Evolutionary conservation across 2,113 vertebrate species (phyloP), one percentile per base, ranked within the genome.

Genomic region (Antigone vipio): DNA sequence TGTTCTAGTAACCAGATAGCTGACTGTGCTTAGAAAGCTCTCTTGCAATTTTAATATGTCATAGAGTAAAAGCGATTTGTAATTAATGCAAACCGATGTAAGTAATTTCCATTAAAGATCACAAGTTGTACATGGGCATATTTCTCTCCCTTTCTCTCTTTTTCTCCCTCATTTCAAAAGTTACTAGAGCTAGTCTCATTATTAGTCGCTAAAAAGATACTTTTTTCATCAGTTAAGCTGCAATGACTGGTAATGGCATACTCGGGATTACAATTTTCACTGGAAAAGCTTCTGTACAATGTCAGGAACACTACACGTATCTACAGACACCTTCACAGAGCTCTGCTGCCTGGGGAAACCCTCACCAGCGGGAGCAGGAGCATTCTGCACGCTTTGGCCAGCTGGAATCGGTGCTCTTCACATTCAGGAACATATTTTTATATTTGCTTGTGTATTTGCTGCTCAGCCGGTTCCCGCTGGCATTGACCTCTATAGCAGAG

Each of bases 341-440:
- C 55, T 87, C 38, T 34, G 11, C 21, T 72, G 35, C 20, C 26
- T 68, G 63, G 50, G 21, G 52, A 29, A 40, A 42, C 27, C 52
- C 52, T 67, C 4, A 0, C 8, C 24, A 38, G 30, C 60, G 64
- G 58, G 17, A 68, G 22, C 5, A 55, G 34, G 34, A 80, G 40
- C 38, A 19, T 47, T 62, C 44, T 22, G 19, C 50, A 15, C 0
- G 0, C 15, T 53, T 44, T 0, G 1, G 18, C 35, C 23, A 45
- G 50, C n/a, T 50, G 62, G 71, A 38, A 10, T 29, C 44, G 21
- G 15, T 5, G 49, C 40, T 79, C 14, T 69, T 49, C 24, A 19
- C 6, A 11, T n/a, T 44, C 67, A 75, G 40, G 23, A 44, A 52
- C 53, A 21, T 20, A 49, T 49, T 38, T 59, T 23, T n/a, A 2